A percentile compares a stretch with the other conserved stretches of the same genome.
These are phyloP conservation scores for Blera fallax DNA, from an alignment of 2,888 invertebrate species.

Conservation along the genomic window DNA sequence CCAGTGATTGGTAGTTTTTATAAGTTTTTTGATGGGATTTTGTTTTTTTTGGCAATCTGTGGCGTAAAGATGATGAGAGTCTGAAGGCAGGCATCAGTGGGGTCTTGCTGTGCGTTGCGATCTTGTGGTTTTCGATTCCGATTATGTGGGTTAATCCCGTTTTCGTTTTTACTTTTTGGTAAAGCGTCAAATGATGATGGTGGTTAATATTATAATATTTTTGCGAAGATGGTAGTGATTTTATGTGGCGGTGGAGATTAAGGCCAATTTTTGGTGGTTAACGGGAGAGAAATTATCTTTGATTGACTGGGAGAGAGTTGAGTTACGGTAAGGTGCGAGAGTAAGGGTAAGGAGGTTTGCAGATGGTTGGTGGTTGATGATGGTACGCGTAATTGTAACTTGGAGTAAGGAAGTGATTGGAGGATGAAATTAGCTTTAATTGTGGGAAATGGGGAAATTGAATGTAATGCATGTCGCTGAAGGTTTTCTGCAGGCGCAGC, in stretches of 20 bases:
- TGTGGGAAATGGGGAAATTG: conserved; percentile 1
- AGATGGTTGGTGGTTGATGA: conserved; percentile 14
- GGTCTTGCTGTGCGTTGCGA: conserved; percentile 1
- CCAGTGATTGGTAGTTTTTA: conserved; percentile 52
- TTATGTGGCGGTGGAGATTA: conserved; percentile 45
- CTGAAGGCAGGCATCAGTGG: conserved; percentile 31
- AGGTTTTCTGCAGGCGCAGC: no score
- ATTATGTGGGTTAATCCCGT: conserved; percentile 66
- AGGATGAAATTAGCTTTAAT: conserved; percentile 2
- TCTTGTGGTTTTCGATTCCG: conserved; percentile 26
- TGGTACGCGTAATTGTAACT: conserved; percentile 12
- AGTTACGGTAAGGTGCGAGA: background rate
- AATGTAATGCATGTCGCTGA: no score
- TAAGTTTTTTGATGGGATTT: conserved; percentile 42
- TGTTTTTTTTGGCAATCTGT: conserved; percentile 10
- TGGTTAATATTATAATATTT: conserved; percentile 44
- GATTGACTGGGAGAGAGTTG: conserved; percentile 26
- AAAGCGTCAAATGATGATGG: conserved; percentile 51
- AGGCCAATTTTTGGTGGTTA: conserved; percentile 67
- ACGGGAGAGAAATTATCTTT: conserved; percentile 48
- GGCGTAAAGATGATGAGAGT: background rate
- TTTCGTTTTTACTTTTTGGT: conserved; percentile 19
- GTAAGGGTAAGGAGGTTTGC: background rate
- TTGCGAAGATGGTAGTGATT: conserved; percentile 27
- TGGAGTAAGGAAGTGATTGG: conserved; percentile 56